A percentile compares a stretch with the other conserved stretches of the same genome.
Evolutionary conservation across 2,888 invertebrate genomes (phyloP).

Genomic region (Rotaria macrura): DNA sequence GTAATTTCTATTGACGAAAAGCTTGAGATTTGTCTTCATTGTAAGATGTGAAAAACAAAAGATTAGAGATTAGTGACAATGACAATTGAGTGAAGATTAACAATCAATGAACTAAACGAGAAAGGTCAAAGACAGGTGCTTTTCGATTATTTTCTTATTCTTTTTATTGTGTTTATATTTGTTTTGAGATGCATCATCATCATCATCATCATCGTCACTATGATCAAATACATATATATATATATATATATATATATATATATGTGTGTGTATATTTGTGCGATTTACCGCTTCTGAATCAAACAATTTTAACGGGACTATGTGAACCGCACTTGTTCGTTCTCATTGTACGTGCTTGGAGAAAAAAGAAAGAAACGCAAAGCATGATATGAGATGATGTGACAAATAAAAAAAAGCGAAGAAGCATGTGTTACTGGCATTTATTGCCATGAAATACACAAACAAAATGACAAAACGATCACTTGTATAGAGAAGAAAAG

Average conservation of each 20-base stretch:
- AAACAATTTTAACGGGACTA: background rate
- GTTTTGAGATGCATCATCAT: conserved; percentile 12
- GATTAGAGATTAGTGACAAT: conserved; percentile 6
- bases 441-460: background rate
- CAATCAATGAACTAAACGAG: conserved; percentile 6
- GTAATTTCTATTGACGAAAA: conserved; percentile 3
- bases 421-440: background rate
- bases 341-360: conserved; percentile 2
- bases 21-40: background rate
- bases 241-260: background rate
- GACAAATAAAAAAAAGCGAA: conserved; percentile 4
- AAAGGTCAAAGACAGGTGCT: conserved; percentile 8
- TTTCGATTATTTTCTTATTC: background rate
- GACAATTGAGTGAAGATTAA: background rate
- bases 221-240: background rate
- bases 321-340: background rate
- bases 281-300: background rate
- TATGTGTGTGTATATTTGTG: background rate
- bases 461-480: background rate
- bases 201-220: background rate
- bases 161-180: background rate
- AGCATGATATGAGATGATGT: conserved; percentile 1
- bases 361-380: background rate
- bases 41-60: conserved; percentile 7
- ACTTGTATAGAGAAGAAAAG: background rate